phyloP scores from a whole-genome alignment of 2,113 vertebrate genomes.

The Okapia johnstoni region DNA sequence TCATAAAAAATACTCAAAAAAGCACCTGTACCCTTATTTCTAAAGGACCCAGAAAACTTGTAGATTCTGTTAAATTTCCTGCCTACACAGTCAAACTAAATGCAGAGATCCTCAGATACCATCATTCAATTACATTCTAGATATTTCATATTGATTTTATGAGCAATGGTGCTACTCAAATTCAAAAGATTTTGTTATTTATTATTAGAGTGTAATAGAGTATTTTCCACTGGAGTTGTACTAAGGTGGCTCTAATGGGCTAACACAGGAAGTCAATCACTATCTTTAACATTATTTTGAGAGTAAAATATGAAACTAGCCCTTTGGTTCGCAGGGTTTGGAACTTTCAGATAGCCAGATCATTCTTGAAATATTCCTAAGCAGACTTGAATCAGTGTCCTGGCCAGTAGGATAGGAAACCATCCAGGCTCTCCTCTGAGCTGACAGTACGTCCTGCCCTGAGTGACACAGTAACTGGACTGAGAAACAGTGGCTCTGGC shows the following conservation, averaged over 20 bases:
- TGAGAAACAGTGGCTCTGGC: not conserved
- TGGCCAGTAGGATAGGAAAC: not conserved
- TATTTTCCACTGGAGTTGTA: not conserved
- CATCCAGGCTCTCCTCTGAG: not conserved
- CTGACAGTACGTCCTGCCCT: not conserved
- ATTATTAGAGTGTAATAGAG: not conserved
- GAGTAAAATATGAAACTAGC: not conserved
- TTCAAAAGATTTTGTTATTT: not conserved
- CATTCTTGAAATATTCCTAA: not conserved
- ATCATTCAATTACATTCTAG: not conserved
- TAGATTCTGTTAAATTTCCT: not conserved
- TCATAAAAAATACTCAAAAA: slow-evolving; percentile 22
- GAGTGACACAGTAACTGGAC: not conserved
- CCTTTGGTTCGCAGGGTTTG: not conserved
- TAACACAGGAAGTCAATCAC: not conserved
- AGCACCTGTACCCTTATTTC: not conserved
- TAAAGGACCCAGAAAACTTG: not conserved
- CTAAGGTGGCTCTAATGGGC: not conserved
- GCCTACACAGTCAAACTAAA: not conserved
- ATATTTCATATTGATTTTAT: not conserved
- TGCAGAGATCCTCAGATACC: not conserved
- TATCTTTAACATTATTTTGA: not conserved
- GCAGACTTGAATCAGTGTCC: not conserved
- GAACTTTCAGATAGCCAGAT: not conserved
- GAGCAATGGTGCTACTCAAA: not conserved